Percentiles rank a stretch among this genome's conserved stretches.
These are phyloP conservation scores for Eudyptes chrysolophus DNA, from an alignment of 2,113 vertebrate species.

Conservation along the genomic window DNA sequence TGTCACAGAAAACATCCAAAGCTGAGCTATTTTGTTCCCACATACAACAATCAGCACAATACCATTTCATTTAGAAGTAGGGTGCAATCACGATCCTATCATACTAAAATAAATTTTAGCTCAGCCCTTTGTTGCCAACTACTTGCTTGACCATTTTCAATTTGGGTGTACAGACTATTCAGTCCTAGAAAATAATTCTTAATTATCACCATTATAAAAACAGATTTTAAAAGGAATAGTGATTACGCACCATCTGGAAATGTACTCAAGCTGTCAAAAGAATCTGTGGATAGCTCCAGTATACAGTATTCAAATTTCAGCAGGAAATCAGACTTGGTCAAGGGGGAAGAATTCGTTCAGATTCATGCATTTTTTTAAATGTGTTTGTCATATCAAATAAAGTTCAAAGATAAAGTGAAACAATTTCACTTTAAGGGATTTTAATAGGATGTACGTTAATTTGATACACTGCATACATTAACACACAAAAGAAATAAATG, in stretches of 20 bases:
- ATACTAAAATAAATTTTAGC: constrained; percentile 6
- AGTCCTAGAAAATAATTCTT: constrained; percentile 60
- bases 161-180: neutral
- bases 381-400: constrained; percentile 14
- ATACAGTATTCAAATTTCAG: constrained; percentile 34
- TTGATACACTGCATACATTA: constrained; percentile 34
- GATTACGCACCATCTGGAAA: constrained; percentile 63
- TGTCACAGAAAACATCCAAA: neutral
- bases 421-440: constrained; percentile 28
- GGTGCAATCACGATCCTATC: neutral
- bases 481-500: constrained; percentile 9
- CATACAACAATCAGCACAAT: neutral
- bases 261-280: constrained; percentile 59
- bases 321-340: constrained; percentile 43
- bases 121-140: neutral
- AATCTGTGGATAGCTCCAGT: constrained; percentile 27
- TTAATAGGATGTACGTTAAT: constrained; percentile 29
- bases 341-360: constrained; percentile 24
- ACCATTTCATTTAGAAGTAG: neutral
- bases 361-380: constrained; percentile 3
- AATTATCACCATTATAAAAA: constrained; percentile 64
- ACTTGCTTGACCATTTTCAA: constrained; percentile 44
- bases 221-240: constrained; percentile 67
- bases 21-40: neutral
- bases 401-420: constrained; percentile 30